Evolutionary conservation across 2,888 invertebrate species (phyloP).

Genomic region (Orthosia cruda): DNA sequence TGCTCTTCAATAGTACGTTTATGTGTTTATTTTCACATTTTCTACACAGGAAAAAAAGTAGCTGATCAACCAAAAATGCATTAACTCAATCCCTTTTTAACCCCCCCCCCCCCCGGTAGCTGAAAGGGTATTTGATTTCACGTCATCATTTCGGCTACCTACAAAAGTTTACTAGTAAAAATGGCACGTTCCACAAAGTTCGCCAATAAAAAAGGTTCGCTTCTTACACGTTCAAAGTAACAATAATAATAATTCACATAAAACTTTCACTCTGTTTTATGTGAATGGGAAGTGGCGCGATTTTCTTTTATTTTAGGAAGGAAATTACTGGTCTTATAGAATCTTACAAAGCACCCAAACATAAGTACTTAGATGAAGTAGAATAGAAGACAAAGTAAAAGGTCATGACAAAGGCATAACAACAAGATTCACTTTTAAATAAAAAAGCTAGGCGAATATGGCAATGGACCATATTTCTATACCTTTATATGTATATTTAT

Average conservation of each 20-base stretch:
- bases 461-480: not conserved
- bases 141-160: constrained; percentile 18
- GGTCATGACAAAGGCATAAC: not conserved
- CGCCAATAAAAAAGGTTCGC: constrained; percentile 52
- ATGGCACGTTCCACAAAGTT: constrained; percentile 40
- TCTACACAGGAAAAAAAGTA: not conserved
- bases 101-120: too few species aligned
- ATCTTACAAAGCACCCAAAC: not conserved
- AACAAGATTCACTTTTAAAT: not conserved
- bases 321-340: constrained; percentile 1
- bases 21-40: not conserved
- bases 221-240: constrained; percentile 43
- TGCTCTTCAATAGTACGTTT: too few species aligned
- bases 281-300: constrained; percentile 22
- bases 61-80: not conserved
- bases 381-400: not conserved
- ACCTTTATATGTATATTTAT: constrained; percentile 5
- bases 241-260: constrained; percentile 55
- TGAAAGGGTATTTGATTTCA: constrained; percentile 22
- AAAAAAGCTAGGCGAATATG: not conserved
- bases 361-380: not conserved
- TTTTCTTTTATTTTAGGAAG: constrained; percentile 40
- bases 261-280: constrained; percentile 43
- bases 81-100: not conserved
- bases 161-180: constrained; percentile 14